These are phyloP conservation scores for Ardeotis arabs DNA, from an alignment of 2,113 vertebrate species.

Conservation along the genomic window DNA sequence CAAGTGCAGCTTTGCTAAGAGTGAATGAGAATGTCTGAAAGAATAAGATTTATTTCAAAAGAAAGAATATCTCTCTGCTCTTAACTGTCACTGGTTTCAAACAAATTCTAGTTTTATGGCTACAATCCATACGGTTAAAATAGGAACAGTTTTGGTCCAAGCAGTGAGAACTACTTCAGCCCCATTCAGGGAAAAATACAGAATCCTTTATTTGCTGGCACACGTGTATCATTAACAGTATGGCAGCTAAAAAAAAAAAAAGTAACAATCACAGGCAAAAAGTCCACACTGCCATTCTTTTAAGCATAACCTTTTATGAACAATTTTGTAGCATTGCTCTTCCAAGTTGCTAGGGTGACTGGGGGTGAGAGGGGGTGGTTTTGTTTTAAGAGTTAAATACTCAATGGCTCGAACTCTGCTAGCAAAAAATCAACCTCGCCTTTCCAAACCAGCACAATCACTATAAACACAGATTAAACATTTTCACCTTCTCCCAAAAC, in stretches of 20 bases:
- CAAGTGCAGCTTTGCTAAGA: not conserved
- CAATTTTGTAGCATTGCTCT: accelerated
- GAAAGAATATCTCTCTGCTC: not conserved
- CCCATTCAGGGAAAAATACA: not conserved
- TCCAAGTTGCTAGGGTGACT: not conserved
- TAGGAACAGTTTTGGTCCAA: not conserved
- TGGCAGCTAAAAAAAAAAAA: not conserved
- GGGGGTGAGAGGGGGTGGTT: not conserved
- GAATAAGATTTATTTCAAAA: not conserved
- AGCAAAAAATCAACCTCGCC: not conserved
- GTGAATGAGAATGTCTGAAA: not conserved
- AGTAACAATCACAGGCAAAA: not conserved
- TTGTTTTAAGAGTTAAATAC: not conserved
- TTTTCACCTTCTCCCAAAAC: not conserved
- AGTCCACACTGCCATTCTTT: not conserved
- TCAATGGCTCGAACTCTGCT: not conserved
- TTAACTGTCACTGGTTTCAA: not conserved
- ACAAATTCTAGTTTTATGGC: not conserved
- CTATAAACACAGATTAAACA: not conserved
- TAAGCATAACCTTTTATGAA: not conserved
- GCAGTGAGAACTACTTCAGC: not conserved
- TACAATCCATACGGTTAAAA: not conserved
- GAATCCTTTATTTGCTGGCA: too few relatives aligned
- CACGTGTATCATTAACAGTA: not conserved
- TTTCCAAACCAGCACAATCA: not conserved